phyloP scores from a whole-genome alignment of 2,888 invertebrate genomes.

The Phengaris arion region DNA sequence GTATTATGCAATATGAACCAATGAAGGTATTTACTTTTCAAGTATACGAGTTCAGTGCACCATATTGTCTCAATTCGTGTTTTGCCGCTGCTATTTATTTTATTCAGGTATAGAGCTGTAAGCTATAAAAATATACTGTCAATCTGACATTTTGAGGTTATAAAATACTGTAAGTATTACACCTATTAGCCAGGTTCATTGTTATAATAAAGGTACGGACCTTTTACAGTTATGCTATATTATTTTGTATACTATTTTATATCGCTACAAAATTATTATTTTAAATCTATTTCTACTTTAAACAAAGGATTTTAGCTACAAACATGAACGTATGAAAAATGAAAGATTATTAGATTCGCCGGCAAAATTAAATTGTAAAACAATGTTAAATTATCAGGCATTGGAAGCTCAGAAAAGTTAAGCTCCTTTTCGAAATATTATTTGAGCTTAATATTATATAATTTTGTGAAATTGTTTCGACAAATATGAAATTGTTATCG shows the following conservation, averaged over 20 bases:
- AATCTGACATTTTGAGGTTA: neutral
- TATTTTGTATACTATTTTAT: neutral
- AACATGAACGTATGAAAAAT: neutral
- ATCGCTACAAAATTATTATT: too few species aligned
- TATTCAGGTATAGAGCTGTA: neutral
- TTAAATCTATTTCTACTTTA: neutral
- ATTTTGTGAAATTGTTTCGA: neutral
- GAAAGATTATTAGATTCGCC: neutral
- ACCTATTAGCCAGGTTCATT: neutral
- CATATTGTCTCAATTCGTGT: constrained; percentile 14
- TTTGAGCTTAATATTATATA: constrained; percentile 9
- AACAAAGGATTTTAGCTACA: neutral
- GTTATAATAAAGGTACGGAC: neutral
- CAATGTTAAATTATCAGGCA: constrained; percentile 12
- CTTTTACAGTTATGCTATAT: neutral
- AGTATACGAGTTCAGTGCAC: neutral
- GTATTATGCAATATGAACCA: constrained; percentile 13
- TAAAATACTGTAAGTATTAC: neutral
- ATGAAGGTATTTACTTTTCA: neutral
- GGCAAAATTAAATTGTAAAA: constrained; percentile 2
- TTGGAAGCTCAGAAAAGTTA: constrained; percentile 17
- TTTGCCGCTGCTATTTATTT: neutral
- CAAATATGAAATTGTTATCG: neutral
- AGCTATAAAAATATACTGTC: neutral
- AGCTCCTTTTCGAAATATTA: constrained; percentile 18